These are phyloP conservation scores for Nipponacmea schrenckii DNA, from an alignment of 2,888 invertebrate genomes.

Conservation along the genomic window DNA sequence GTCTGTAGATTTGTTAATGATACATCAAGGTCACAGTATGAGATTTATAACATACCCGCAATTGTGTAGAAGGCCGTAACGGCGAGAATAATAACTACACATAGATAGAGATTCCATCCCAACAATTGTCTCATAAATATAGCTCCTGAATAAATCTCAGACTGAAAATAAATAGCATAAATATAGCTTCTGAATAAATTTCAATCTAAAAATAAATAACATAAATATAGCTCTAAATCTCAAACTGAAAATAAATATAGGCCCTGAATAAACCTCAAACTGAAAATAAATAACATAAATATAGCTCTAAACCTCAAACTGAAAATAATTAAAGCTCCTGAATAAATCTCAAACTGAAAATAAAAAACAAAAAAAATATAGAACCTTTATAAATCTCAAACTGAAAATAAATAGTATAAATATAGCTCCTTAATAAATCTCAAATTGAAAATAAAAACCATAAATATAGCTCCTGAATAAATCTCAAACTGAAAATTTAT, in stretches of 20 bases:
- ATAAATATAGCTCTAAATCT: neutral
- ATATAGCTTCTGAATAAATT: neutral
- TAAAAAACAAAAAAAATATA: constrained; percentile 69
- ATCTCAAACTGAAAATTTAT: constrained; percentile 28
- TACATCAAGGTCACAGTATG: too few species aligned
- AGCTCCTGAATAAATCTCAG: constrained; percentile 70
- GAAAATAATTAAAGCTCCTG: constrained; percentile 67
- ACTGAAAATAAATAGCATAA: constrained; percentile 41
- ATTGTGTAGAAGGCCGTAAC: constrained; percentile 71
- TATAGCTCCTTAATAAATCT: constrained; percentile 20
- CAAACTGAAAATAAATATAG: too few species aligned
- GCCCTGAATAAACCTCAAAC: too few species aligned
- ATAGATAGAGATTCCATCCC: constrained; percentile 69
- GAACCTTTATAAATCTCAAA: constrained; percentile 71
- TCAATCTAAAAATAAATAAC: constrained; percentile 51
- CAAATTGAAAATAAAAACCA: constrained; percentile 48
- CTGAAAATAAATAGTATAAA: constrained; percentile 38
- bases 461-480: neutral
- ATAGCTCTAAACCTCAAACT: too few species aligned
- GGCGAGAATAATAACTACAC: constrained; percentile 68
- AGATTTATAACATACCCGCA: constrained; percentile 60
- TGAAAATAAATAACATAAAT: neutral
- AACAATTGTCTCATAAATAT: constrained; percentile 71
- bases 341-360: constrained; percentile 67
- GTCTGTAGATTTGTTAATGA: too few species aligned